Evolutionary conservation across 2,113 vertebrate genomes (phyloP).

Genomic region (Lynx canadensis): DNA sequence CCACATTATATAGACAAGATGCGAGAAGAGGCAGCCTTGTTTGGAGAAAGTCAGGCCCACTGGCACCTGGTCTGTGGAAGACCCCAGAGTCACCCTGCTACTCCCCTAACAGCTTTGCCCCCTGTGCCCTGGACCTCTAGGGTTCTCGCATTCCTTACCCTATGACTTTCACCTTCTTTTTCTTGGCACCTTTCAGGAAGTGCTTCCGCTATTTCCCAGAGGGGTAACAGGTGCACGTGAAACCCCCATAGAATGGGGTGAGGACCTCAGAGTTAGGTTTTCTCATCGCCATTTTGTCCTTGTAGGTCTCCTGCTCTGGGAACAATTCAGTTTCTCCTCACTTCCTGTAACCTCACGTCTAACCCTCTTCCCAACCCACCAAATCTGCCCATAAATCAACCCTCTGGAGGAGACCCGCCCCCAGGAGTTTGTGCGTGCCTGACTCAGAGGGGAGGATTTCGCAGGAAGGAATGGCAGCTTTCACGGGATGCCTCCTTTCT

Average conservation of each 20-base stretch:
- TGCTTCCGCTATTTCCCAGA: neutral
- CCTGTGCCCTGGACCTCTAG: neutral
- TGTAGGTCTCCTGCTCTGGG: neutral
- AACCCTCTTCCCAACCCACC: neutral
- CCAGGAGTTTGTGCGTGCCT: accelerated
- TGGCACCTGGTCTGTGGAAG: neutral
- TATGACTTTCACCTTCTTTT: neutral
- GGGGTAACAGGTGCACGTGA: neutral
- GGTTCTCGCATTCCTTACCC: accelerated
- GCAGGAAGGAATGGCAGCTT: neutral
- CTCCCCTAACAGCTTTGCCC: neutral
- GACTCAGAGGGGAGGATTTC: neutral
- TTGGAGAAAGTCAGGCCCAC: neutral
- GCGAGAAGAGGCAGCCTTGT: neutral
- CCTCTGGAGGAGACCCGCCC: neutral
- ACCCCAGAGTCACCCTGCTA: accelerated
- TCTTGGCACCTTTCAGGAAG: neutral
- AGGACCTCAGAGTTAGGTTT: neutral
- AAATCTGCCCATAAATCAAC: neutral
- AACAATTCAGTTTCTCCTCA: neutral
- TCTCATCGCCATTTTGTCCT: accelerated
- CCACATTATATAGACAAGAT: accelerated
- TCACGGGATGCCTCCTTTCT: neutral
- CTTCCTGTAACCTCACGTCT: neutral
- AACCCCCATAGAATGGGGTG: neutral